These are phyloP conservation scores for Nephrotoma appendiculata DNA, from an alignment of 2,888 invertebrate genomes.

Conservation along the genomic window DNA sequence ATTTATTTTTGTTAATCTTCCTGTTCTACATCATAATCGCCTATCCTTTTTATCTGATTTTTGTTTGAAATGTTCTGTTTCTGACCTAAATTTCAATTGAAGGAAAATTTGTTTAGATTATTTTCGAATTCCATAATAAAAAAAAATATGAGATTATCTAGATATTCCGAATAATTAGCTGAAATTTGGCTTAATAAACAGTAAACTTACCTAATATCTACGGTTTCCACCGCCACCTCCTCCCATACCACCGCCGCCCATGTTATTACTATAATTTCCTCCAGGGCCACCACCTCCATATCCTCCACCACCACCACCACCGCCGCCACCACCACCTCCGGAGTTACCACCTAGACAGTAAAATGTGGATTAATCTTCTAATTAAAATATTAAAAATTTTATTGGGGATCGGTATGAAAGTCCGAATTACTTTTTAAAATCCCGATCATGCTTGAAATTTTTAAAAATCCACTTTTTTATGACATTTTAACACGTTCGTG, in stretches of 20 bases:
- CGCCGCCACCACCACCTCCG: conserved; percentile 11
- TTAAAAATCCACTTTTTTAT: not conserved
- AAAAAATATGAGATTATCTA: not conserved
- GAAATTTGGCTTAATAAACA: not conserved
- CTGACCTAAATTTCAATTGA: conserved; percentile 5
- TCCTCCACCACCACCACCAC: conserved; percentile 15
- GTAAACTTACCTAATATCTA: conserved; percentile 13
- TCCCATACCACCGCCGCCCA: conserved; percentile 13
- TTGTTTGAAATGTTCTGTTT: conserved; percentile 1
- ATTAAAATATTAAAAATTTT: no score
- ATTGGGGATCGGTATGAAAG: no score
- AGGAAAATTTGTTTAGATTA: not conserved
- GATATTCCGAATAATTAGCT: not conserved
- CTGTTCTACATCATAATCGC: conserved; percentile 5
- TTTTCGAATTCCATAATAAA: not conserved
- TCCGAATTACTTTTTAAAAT: no score
- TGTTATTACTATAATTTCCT: conserved; percentile 9
- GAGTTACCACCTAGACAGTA: no score
- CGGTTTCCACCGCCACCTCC: conserved; percentile 14
- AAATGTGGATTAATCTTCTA: no score
- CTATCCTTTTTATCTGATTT: conserved; percentile 2
- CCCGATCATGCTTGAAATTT: no score
- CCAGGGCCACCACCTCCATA: conserved; percentile 10
- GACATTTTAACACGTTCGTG: no score
- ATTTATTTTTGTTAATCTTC: conserved; percentile 1